Evolutionary conservation across 2,797 vertebrate genomes (phyloP).

Genomic region (Dallia pectoralis): DNA sequence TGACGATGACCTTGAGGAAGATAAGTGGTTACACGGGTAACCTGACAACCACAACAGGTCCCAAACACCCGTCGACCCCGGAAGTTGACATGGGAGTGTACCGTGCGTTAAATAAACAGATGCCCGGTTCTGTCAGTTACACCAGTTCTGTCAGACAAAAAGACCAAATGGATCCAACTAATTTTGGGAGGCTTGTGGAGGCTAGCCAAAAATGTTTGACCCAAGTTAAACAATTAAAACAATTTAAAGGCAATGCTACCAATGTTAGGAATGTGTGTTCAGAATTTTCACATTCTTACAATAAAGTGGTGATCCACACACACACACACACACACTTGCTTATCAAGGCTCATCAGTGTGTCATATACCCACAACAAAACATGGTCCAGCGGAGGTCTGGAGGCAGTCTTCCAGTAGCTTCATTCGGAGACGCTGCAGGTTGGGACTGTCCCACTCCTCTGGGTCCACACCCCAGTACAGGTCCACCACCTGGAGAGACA

Average conservation of each 20-base stretch:
- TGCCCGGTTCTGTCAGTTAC: too few relatives aligned
- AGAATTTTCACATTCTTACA: too few relatives aligned
- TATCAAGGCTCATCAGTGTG: neutral
- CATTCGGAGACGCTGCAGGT: conserved; percentile 92
- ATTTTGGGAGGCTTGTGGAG: too few relatives aligned
- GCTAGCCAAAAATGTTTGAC: too few relatives aligned
- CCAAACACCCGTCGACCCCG: neutral
- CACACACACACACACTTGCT: too few relatives aligned
- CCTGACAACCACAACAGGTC: neutral
- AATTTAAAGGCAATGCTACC: too few relatives aligned
- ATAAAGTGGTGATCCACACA: too few relatives aligned
- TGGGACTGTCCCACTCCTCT: conserved; percentile 93
- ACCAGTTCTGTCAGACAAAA: too few relatives aligned
- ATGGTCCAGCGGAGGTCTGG: conserved; percentile 95
- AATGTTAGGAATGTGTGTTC: too few relatives aligned
- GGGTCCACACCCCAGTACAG: conserved; percentile 93
- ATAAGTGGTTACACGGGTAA: conserved; percentile 17
- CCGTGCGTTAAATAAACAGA: neutral
- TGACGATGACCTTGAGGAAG: conserved; percentile 50
- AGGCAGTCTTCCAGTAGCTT: conserved; percentile 95
- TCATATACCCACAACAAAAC: conserved; percentile 96
- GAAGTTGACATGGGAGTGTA: neutral
- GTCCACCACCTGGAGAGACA: conserved; percentile 87
- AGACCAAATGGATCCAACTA: too few relatives aligned
- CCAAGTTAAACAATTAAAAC: too few relatives aligned